Base-by-base conservation (phyloP, 2,797 vertebrate genomes). In the Holocentrus rufus region DNA sequence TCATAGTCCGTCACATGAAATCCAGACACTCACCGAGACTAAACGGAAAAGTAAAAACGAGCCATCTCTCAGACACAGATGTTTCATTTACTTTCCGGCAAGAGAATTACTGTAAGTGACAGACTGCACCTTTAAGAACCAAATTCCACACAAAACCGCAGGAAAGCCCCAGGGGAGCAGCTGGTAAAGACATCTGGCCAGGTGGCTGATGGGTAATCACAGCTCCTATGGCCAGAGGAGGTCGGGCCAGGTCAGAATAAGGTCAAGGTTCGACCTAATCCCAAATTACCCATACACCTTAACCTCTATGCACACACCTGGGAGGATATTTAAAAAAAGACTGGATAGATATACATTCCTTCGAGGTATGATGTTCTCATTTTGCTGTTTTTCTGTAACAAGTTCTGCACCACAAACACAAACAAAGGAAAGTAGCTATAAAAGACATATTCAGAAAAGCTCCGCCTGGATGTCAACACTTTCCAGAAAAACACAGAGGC, bases 251-350 rank as follows among this genome's bases (percentile, higher is more conserved):
- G 58, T 42, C 54, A 52, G 65, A 49, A 63, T 64, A 49, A 65
- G 67, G 65, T 82, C 61, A 68, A 74, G 49, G 17, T 2, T 68
- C 58, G 58, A 22, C 13, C 30, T 13, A 47, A 23, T 44, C 59
- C 42, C 39, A 25, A 61, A 27, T 74, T 69, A 49, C 18, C 15
- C 22, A 58, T 13, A 50, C 7, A 52, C 42, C 23, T 9, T 17
- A 15, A 62, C 50, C 68, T 44, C 66, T 72, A 30, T 13, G 27
- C 20, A 68, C 27, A 58, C 53, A 83, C 50, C 39, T 44, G 39
- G 10, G 13, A 13, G 39, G 13, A 13, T 42, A 2, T 42, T 3
- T 31, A 42, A 42, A 14, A 8, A 39, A 42, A 42, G 39, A 42
- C 4, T 14, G 10, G 36, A 10, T 39, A 39, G 36, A 44, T 44